Base-by-base conservation (phyloP, 1,140 invertebrate genomes). In the Yoshiicerus persimilis region DNA sequence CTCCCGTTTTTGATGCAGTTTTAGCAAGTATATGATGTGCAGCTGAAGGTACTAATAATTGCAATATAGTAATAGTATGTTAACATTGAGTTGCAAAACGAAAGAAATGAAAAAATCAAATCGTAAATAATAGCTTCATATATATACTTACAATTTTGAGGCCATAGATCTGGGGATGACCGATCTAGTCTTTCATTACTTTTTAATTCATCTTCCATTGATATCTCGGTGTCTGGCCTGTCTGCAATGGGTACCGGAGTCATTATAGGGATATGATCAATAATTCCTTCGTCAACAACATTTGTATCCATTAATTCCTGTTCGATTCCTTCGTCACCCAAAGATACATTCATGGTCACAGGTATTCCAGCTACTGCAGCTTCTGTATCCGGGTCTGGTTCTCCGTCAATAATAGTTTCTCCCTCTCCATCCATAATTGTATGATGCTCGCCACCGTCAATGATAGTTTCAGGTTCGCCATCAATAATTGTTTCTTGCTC, bases 121-220 rank as follows among this genome's bases (percentile, higher is more conserved):
- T n/a, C n/a, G n/a, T n/a, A n/a, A n/a, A n/a, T n/a, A n/a, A n/a
- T n/a, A n/a, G n/a, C n/a, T n/a, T n/a, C n/a, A n/a, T n/a, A n/a
- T n/a, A n/a, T n/a, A n/a, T n/a, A 93, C 94, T 95, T 94, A 98
- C 97, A 96, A 94, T 96, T 96, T 93, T 98, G 97, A 66, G 97
- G 97, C 97, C 97, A 99, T 91, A 98, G 92, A 91, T 98, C 97
- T 20, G 97, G 97, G 2, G 97, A 98, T 11, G 96, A 95, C 91
- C 97, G 93, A 92, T 98, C 97, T 88, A 99, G 93, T 91, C 96
- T 97, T 93, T 98, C 97, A 92, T 96, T 93, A 91, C 97, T 97
- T 36, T 93, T 88, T 47, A 92, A 83, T 80, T 91, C 62, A 83
- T 90, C 89, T 70, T 91, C 90, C 27, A 77, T 70, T 23, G 89